A percentile compares a stretch with the other conserved stretches of the same genome.
phyloP scores from a whole-genome alignment of 2,797 vertebrate species.

The Buphagus erythrorhynchus region DNA sequence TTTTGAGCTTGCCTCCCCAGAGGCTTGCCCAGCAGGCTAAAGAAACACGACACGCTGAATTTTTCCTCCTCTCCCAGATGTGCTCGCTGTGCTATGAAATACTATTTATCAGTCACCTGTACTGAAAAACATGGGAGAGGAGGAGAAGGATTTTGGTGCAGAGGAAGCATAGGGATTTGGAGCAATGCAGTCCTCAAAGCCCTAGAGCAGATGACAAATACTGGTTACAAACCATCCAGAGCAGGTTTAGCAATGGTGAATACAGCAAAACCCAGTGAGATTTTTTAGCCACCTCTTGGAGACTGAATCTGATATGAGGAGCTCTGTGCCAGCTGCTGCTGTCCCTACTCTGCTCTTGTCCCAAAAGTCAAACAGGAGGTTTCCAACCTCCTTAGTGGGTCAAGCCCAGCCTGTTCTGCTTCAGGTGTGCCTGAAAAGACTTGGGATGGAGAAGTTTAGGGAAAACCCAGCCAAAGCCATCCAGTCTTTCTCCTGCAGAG shows the following conservation, averaged over 20 bases:
- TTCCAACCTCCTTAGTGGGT: not conserved
- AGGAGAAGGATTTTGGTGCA: not conserved
- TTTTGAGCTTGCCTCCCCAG: not conserved
- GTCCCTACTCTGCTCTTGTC: not conserved
- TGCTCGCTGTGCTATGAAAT: not conserved
- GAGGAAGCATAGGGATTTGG: not conserved
- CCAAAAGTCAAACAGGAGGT: not conserved
- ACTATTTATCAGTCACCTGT: not conserved
- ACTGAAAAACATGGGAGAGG: not conserved
- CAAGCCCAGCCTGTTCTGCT: not conserved
- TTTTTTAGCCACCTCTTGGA: not conserved
- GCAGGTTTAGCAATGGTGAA: fast-evolving
- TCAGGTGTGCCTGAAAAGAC: not conserved
- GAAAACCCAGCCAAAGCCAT: not conserved
- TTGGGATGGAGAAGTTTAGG: not conserved
- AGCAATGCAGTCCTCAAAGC: not conserved
- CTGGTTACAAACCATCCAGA: not conserved
- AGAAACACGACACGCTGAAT: not conserved
- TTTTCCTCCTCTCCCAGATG: not conserved
- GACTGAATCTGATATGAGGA: not conserved
- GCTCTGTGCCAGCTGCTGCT: not conserved
- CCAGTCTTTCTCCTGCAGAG: not conserved
- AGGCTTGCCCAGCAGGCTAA: not conserved
- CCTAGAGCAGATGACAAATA: not conserved
- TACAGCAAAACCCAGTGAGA: not conserved